Conservation (phyloP, 2,888 invertebrate species). For the Limenitis arthemis region DNA sequence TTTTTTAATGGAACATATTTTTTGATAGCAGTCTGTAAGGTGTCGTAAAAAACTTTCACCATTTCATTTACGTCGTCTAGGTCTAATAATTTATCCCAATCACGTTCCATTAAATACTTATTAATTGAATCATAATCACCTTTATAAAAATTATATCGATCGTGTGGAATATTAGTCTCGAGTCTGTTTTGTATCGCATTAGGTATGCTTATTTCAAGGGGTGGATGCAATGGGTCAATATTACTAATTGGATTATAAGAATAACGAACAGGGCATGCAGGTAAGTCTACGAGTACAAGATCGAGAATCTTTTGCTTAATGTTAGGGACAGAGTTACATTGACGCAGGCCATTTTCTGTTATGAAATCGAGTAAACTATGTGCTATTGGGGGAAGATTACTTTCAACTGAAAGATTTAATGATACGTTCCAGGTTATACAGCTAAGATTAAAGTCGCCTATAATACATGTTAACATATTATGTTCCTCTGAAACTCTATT, state of each 20-base stretch:
- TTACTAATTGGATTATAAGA: neutral
- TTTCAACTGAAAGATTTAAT: neutral
- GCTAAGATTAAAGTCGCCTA: neutral
- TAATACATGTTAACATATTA: neutral
- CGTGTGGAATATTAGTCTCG: neutral
- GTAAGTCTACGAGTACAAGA: slow-evolving; percentile 1
- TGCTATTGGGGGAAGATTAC: neutral
- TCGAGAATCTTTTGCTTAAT: neutral
- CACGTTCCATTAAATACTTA: neutral
- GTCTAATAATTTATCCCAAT: neutral
- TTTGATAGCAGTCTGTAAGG: neutral
- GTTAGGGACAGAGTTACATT: neutral
- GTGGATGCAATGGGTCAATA: neutral
- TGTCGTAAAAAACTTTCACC: neutral
- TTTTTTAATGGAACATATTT: neutral
- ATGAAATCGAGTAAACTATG: neutral
- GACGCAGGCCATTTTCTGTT: neutral
- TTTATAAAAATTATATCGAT: neutral
- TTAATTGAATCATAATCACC: neutral
- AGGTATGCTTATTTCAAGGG: neutral
- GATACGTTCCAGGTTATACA: neutral
- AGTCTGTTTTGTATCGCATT: neutral
- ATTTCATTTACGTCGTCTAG: neutral
- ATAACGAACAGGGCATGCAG: neutral
- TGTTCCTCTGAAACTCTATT: slow-evolving; percentile 3